Base-by-base conservation (phyloP, 1,140 invertebrate species). In the Drosophila mauritiana region DNA sequence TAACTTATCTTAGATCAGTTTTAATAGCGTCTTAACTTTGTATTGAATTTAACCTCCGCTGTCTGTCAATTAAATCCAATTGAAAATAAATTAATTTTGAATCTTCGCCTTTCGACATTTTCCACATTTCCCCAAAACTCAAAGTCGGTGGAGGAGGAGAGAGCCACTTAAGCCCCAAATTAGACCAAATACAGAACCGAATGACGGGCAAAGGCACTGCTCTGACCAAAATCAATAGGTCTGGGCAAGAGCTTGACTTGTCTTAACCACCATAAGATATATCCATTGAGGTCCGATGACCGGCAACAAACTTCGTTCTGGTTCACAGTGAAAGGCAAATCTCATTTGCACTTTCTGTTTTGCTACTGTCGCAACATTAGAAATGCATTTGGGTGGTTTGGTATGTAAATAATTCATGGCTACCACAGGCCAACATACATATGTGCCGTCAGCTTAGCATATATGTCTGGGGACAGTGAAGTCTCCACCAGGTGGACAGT, bases 381-480 rank as follows among this genome's bases (percentile, higher is more conserved):
- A 76, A 88, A 86, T 86, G 79, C 83, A 86, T 86, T 86, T 86
- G 65, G 83, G 74, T 69, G 64, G 54, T 48, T 63, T 40, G 78
- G 65, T 63, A 77, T 72, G 57, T 86, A 86, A 86, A 86, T 86
- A 83, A 86, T 86, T 86, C 79, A 86, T 88, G 79, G 54, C 55
- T 74, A 58, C 46, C 40, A 45, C 59, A 83, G 40, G 40, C 52
- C 53, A 58, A 27, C 61, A 75, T 54, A 56, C 49, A 69, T 59
- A 39, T 64, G 45, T 15, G 46, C 45, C 20, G 11, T 67, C 46
- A 48, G 69, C 64, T 61, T 55, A 55, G 51, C 54, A 73, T 73
- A n/a, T 53, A 37, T 55, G 43, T 70, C 45, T 36, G 42, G n/a
- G 2, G 34, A 64, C 46, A 69, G 64, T 67, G 17, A 17, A 20